Evolutionary conservation across 2,113 vertebrate species (phyloP).

Genomic region (Heptranchias perlo): DNA sequence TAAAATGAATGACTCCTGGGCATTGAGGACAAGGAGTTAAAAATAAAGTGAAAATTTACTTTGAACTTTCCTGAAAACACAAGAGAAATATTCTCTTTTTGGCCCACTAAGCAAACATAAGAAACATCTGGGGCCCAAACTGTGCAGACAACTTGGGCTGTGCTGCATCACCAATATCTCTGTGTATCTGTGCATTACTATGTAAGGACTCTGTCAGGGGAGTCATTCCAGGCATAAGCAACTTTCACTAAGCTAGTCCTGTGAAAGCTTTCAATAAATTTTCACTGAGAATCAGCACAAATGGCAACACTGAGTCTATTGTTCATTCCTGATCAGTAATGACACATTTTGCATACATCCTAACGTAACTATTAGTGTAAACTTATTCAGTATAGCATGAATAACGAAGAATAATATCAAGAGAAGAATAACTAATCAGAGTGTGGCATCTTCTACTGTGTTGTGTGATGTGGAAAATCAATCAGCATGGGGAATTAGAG

Average conservation of each 20-base stretch:
- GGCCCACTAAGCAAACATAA: slow-evolving; percentile 23
- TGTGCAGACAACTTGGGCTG: slow-evolving; percentile 1
- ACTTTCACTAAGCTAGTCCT: background rate
- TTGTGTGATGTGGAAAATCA: slow-evolving; percentile 5
- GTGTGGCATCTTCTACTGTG: background rate
- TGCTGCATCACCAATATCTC: background rate
- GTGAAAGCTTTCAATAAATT: slow-evolving; percentile 20
- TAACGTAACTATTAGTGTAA: background rate
- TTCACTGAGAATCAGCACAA: background rate
- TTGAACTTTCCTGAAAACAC: slow-evolving; percentile 14
- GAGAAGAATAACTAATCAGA: background rate
- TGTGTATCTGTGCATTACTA: background rate
- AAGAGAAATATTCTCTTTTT: slow-evolving; percentile 23
- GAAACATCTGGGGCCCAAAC: slow-evolving; percentile 26
- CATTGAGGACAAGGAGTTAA: background rate
- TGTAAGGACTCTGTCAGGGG: background rate
- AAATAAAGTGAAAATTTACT: background rate
- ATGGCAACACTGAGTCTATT: background rate
- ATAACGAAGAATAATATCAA: background rate
- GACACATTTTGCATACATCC: background rate
- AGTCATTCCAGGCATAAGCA: background rate
- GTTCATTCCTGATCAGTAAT: background rate
- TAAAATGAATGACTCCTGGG: background rate
- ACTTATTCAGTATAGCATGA: background rate
- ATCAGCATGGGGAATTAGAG: background rate